Evolutionary conservation across 2,113 vertebrate genomes (phyloP).

Genomic region (Aplodontia rufa): DNA sequence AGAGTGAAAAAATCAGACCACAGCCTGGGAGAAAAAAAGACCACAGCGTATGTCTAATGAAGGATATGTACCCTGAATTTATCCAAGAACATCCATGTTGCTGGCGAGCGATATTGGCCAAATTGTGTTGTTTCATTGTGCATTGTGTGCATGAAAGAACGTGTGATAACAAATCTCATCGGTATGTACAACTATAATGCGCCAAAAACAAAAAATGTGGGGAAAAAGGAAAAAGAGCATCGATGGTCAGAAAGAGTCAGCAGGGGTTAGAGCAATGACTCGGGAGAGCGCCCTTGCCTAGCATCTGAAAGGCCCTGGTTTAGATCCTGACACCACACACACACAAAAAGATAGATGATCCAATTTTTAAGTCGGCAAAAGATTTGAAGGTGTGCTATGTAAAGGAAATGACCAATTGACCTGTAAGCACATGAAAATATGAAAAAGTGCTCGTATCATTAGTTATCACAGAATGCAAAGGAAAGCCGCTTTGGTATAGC

Average conservation of each 20-base stretch:
- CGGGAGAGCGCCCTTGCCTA: neutral
- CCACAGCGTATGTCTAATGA: neutral
- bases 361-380: neutral
- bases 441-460: neutral
- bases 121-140: too few relatives aligned
- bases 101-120: too few relatives aligned
- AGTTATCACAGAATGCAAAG: neutral
- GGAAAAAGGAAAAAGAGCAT: neutral
- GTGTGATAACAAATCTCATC: too few relatives aligned
- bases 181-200: too few relatives aligned
- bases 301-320: neutral
- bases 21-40: neutral
- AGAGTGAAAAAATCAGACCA: constrained; percentile 29
- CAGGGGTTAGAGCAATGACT: neutral
- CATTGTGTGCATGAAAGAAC: too few relatives aligned
- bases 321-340: neutral
- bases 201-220: neutral
- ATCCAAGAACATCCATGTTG: neutral
- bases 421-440: neutral
- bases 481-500: neutral
- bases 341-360: too few relatives aligned
- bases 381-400: neutral
- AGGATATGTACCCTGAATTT: neutral
- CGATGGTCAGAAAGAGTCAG: neutral
- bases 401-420: neutral